These are phyloP conservation scores for Rhizomys pruinosus DNA, from an alignment of 2,113 vertebrate genomes.

Conservation along the genomic window DNA sequence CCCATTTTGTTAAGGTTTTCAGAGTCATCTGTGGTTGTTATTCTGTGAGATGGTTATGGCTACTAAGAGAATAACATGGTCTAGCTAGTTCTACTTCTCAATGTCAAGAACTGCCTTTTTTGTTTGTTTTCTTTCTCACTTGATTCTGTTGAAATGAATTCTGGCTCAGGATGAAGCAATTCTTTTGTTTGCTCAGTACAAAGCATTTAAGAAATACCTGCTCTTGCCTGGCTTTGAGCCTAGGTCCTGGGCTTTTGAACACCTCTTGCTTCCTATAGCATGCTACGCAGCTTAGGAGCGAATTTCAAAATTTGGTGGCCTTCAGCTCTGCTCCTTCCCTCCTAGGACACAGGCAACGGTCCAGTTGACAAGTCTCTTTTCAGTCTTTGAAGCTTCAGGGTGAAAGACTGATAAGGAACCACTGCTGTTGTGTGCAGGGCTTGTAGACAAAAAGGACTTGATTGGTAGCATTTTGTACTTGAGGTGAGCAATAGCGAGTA, in stretches of 20 bases:
- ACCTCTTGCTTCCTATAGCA: not conserved
- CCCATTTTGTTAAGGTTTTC: slow-evolving; percentile 1
- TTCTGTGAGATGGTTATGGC: not conserved
- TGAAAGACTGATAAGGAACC: not conserved
- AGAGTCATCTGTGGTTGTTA: not conserved
- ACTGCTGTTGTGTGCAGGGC: not conserved
- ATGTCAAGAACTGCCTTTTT: not conserved
- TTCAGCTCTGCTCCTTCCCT: not conserved
- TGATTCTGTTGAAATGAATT: not conserved
- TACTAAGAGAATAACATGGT: not conserved
- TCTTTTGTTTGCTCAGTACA: not conserved
- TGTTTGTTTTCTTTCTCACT: not conserved
- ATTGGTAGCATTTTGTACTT: not conserved
- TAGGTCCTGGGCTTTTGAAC: not conserved
- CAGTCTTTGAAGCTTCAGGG: not conserved
- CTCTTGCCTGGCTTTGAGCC: not conserved
- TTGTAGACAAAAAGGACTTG: not conserved
- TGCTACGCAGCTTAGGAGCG: not conserved
- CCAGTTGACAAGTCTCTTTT: not conserved
- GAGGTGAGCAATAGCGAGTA: not conserved
- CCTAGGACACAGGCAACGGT: not conserved
- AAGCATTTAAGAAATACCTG: not conserved
- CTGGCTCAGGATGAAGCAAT: slow-evolving; percentile 35
- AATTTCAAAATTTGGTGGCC: not conserved
- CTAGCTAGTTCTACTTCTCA: not conserved